Percentiles rank a stretch among this genome's conserved stretches.
These are phyloP conservation scores for Mesembrinibis cayennensis DNA, from an alignment of 2,113 vertebrate species.

Conservation along the genomic window DNA sequence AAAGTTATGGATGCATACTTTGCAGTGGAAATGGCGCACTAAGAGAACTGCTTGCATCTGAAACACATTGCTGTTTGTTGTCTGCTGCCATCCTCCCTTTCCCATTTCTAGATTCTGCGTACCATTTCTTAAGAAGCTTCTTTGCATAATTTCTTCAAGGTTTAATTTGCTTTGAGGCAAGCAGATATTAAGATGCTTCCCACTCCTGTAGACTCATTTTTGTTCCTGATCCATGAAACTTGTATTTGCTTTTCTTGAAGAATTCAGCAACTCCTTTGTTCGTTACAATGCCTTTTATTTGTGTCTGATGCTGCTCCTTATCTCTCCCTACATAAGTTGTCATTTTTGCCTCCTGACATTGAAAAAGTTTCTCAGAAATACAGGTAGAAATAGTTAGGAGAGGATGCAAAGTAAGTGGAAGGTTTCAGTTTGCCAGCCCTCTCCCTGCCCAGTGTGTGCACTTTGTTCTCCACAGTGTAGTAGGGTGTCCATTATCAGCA, in stretches of 20 bases:
- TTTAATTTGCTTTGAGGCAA: neutral
- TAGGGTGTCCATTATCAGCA: slow-evolving; percentile 63
- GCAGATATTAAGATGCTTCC: neutral
- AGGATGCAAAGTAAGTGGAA: slow-evolving; percentile 35
- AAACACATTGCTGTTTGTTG: slow-evolving; percentile 34
- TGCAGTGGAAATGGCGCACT: neutral
- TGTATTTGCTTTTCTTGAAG: slow-evolving; percentile 8
- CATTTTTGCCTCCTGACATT: neutral
- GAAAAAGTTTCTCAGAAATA: neutral
- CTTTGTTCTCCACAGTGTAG: slow-evolving; percentile 65
- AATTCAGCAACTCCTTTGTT: slow-evolving; percentile 12
- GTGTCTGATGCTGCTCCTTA: neutral
- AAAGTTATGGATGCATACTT: neutral
- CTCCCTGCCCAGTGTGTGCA: slow-evolving; percentile 12
- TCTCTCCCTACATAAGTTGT: neutral
- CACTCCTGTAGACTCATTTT: neutral
- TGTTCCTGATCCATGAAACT: neutral
- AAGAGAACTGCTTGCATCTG: neutral
- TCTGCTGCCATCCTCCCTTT: neutral
- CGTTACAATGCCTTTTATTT: neutral
- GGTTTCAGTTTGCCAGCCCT: slow-evolving; percentile 24
- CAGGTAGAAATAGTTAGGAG: slow-evolving; percentile 33
- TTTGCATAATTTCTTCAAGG: slow-evolving; percentile 1
- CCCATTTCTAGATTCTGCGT: neutral
- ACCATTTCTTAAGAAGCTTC: neutral